Evolutionary conservation across 2,888 invertebrate genomes (phyloP), one percentile per base, ranked within the genome.

Genomic region (Pristionchus exspectatus): DNA sequence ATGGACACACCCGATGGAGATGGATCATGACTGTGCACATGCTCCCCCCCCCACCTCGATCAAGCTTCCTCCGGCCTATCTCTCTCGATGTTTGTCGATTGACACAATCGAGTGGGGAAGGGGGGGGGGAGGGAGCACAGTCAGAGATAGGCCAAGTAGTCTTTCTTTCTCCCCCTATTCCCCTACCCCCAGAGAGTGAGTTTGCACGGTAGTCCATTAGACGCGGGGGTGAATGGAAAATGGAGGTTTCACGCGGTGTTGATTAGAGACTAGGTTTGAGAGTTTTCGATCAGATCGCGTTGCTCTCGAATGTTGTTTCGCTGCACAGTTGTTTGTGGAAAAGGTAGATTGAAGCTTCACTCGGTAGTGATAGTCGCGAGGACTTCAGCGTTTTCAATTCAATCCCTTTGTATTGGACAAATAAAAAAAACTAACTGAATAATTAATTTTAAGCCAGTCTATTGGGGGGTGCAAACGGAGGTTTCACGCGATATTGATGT

Each of bases 91-190:
- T 77, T 77, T 77, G 77, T 77, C 77, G 77, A 77, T 77, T 38
- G 50, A 77, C 77, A 77, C 77, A 77, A 77, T 77, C 77, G 77
- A 77, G 77, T 18, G 38, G 33, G 21, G 18, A 30, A 21, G 21
- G 33, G 74, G 21, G 33, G 33, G 30, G 38, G 44, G 16, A 16
- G 38, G 38, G 77, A 44, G 59, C 59, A 59, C 59, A 59, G 77
- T 1, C 44, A 77, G 77, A 77, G 77, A 77, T 38, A 77, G 77
- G 77, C 77, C 77, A 77, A 77, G 77, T 50, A 77, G 38, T 77
- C 44, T 77, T 44, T 77, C 72, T 72, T 27, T 33, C 30, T 72
- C 30, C 3, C 16, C 24, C 0, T 4, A 12, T 24, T 24, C 24
- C 21, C 24, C 59, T 59, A 18, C 59, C 59, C 59, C 59, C 44